Percentiles rank a stretch among this genome's conserved stretches.
These are phyloP conservation scores for Octomys mimax DNA, from an alignment of 2,797 vertebrate genomes.

Conservation along the genomic window DNA sequence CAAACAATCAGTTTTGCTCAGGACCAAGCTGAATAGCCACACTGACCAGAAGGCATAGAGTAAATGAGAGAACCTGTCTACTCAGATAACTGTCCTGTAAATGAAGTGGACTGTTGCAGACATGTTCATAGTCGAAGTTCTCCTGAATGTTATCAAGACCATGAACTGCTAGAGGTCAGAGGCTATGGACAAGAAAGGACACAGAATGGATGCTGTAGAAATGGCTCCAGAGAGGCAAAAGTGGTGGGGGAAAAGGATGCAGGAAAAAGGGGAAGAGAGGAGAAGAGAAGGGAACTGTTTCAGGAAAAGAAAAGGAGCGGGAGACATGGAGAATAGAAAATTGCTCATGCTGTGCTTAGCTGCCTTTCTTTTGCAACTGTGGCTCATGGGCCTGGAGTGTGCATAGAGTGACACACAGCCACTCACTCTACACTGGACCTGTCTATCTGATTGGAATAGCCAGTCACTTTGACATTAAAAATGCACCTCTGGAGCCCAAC, in stretches of 20 bases:
- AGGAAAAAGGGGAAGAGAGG: background rate
- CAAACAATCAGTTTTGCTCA: background rate
- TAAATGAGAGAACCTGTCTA: background rate
- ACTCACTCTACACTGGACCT: background rate
- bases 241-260: too few relatives aligned
- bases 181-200: background rate
- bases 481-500: background rate
- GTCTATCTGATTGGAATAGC: background rate
- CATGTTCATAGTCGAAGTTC: background rate
- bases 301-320: background rate
- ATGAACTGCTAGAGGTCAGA: background rate
- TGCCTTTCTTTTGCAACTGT: background rate
- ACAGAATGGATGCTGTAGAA: background rate
- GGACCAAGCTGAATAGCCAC: accelerated
- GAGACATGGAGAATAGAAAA: background rate
- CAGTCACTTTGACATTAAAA: background rate
- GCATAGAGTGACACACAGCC: too few relatives aligned
- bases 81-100: background rate
- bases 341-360: accelerated
- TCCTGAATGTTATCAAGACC: background rate
- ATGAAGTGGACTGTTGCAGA: background rate
- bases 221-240: background rate
- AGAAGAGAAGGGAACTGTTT: background rate
- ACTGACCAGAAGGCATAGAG: background rate
- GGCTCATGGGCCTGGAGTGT: accelerated